phyloP scores from a whole-genome alignment of 1,140 invertebrate species.

The Drepana arcuata region DNA sequence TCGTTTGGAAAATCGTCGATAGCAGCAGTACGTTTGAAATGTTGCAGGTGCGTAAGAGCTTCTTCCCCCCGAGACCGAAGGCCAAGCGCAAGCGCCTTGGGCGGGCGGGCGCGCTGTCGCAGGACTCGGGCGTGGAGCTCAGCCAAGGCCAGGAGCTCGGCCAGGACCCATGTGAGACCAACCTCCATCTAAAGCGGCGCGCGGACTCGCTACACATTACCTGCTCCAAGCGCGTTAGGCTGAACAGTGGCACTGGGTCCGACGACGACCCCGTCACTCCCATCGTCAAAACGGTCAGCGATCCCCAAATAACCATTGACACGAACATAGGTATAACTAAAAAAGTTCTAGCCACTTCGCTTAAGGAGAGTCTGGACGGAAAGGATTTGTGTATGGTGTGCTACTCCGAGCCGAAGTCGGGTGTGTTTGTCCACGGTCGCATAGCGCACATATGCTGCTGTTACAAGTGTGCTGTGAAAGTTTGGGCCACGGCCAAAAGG shows the following conservation, averaged over 20 bases:
- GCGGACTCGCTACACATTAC: not conserved
- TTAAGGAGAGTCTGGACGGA: conserved; percentile 25
- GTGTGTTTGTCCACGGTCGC: conserved; percentile 76
- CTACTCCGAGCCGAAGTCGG: conserved; percentile 74
- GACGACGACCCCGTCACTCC: conserved; percentile 24
- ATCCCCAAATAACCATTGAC: conserved; percentile 35
- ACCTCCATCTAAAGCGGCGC: not conserved
- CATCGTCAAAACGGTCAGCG: conserved; percentile 45
- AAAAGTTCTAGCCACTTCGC: conserved; percentile 21
- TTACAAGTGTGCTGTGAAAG: conserved; percentile 77
- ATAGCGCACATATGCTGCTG: conserved; percentile 78
- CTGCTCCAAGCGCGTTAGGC: not conserved
- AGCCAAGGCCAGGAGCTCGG: conserved; percentile 29
- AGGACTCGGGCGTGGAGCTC: conserved; percentile 33
- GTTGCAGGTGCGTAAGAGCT: conserved; percentile 76
- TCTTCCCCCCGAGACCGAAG: conserved; percentile 76
- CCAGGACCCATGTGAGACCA: not conserved
- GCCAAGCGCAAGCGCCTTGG: conserved; percentile 42
- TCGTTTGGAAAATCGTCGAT: too few relatives aligned
- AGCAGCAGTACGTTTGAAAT: too few relatives aligned
- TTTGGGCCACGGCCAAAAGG: conserved; percentile 74
- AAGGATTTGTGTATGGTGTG: conserved; percentile 74
- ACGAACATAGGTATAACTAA: conserved; percentile 18
- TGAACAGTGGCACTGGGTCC: conserved; percentile 17
- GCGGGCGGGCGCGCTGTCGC: conserved; percentile 12